Evolutionary conservation across 2,113 vertebrate genomes (phyloP), one percentile per base, ranked within the genome.

Genomic region (Hemicordylus capensis): DNA sequence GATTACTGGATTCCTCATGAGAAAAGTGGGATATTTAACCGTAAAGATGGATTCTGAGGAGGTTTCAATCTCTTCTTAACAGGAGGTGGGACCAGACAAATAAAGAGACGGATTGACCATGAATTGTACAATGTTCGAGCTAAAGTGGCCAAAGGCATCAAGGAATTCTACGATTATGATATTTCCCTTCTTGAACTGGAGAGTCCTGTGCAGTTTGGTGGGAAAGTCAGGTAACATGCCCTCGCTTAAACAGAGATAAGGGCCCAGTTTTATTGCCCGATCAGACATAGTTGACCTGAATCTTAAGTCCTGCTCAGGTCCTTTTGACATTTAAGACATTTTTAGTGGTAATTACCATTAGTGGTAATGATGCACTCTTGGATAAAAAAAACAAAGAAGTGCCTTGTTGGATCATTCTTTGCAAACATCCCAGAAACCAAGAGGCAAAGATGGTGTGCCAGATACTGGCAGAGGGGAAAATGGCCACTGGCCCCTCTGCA

Each of bases 141-240:
- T 1, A 96, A 98, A 24, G 72, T 6, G 85, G 15, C 81, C 59
- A 96, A 95, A 88, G 96, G 96, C 0, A 95, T 98, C 4, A 77
- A 31, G 0, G 97, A 97, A 89, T 98, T 98, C 92, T 98, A 97
- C 1, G 97, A 97, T 34, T 96, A 97, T 6, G 97, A 98, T 73
- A 93, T 98, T 0, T 97, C 97, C 58, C 89, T 98, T 63, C 76
- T 98, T 3, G 90, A 95, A 85, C 58, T 97, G 76, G 83, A 89
- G 39, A 34, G 31, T 15, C 95, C 87, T 39, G 95, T 97, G 84
- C 89, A 88, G 1, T 90, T 97, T 39, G 97, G 97, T 6, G 93
- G 89, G 63, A 91, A 85, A 4, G 94, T 96, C 86, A 97, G 97
- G 97, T 98, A 73, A 39, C 0, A n/a, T 46, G 64, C 3, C 20